Conservation (phyloP, 1,140 invertebrate genomes). For the Vanessa tameamea region DNA sequence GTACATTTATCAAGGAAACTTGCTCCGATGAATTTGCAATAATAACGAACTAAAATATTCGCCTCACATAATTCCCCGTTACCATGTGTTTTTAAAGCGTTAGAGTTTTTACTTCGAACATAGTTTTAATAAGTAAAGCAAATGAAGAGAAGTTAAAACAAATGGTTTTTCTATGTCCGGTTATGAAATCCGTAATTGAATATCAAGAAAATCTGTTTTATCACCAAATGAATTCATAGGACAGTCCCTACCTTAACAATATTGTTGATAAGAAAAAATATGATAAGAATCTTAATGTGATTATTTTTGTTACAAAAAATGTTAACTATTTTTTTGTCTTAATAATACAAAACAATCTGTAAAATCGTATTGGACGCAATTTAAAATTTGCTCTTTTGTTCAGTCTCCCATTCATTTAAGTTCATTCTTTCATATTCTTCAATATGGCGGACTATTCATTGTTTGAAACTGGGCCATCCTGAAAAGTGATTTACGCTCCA, state of each 20-base stretch:
- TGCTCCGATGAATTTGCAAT: constrained; percentile 38
- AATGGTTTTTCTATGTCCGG: neutral
- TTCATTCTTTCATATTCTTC: constrained; percentile 8
- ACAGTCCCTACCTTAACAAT: too few relatives aligned
- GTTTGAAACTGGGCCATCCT: constrained; percentile 4
- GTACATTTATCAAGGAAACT: constrained; percentile 36
- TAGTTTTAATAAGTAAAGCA: neutral
- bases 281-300: too few relatives aligned
- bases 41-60: constrained; percentile 41
- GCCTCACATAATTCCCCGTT: constrained; percentile 20
- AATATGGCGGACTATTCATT: neutral
- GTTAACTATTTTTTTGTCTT: neutral
- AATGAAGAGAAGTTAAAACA: constrained; percentile 3
- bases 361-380: neutral
- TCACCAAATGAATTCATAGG: too few relatives aligned
- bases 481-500: constrained; percentile 7
- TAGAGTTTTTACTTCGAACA: neutral
- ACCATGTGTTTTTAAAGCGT: neutral
- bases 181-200: too few relatives aligned
- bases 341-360: neutral
- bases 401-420: neutral
- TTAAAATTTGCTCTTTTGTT: constrained; percentile 9
- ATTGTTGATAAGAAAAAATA: too few relatives aligned
- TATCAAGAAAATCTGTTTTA: too few relatives aligned
- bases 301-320: too few relatives aligned